Base-by-base conservation (phyloP, 1,140 invertebrate species). In the Trichoplusia ni region DNA sequence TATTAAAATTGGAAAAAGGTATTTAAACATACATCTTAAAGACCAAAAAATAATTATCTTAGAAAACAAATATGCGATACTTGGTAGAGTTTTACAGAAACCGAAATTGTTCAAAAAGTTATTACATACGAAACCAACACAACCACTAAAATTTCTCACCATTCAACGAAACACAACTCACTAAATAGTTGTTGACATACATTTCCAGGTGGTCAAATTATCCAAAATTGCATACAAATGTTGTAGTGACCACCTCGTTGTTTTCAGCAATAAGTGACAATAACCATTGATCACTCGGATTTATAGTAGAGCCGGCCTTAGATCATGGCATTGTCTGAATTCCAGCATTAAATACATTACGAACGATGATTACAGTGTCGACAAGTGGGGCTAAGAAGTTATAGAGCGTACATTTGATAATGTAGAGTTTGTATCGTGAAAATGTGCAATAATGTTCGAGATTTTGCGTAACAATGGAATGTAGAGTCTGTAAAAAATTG, bases 301-400 rank as follows among this genome's bases (percentile, higher is more conserved):
- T 66, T 62, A 63, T 59, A 65, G 66, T 46, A 47, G 40, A 27
- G 27, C 29, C 38, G 54, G 53, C 31, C 61, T 54, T 38, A 27
- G 44, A 27, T 56, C 49, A 31, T 38, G 49, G 54, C 56, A 64
- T 67, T 72, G 64, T 64, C 64, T 72, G 49, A 64, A 72, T 71
- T 69, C 69, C 67, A 62, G 61, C 67, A 70, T 69, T 46, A 64
- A 67, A 69, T 73, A 61, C 56, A 65, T 61, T 63, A 59, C 49
- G 33, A 31, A 29, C 40, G 33, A 64, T 53, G 49, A 67, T 64
- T 38, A 61, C 35, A 44, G 37, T 42, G 23, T 42, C 31, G 14
- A 16, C 19, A 21, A 18, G 5, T n/a, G 8, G 27, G 18, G 7
- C 58, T 49, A 51, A 35, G 25, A 25, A 56, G 51, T 27, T 11